Evolutionary conservation across 2,113 vertebrate genomes (phyloP), one percentile per base, ranked within the genome.

Genomic region (Tetrao urogallus): DNA sequence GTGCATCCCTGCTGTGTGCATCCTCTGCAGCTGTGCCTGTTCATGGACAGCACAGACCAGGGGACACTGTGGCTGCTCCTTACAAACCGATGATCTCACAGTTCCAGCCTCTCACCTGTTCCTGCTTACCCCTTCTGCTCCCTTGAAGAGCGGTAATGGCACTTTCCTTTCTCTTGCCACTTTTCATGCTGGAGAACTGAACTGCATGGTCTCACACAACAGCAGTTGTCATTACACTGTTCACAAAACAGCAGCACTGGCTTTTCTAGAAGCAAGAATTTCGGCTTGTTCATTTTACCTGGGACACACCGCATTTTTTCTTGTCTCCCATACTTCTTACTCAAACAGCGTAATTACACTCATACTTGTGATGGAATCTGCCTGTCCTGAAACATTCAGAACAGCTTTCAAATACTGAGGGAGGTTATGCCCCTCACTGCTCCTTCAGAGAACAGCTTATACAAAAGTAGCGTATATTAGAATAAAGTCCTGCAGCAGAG

Each of bases 1-100:
- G 32, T 61, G 86, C 4, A 0, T 36, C 40, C 43, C 40, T 6
- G 8, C 3, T 5, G 3, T 19, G 3, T 1, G 0, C 0, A 0
- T 4, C 36, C 21, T n/a, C 65, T 38, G 64, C 5, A 11, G 42
- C 0, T 1, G 1, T 14, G 14, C 48, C 52, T 42, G 19, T 8
- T 52, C 6, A 3, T 6, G 20, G 48, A 5, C 4, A 57, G 38
- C 25, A 48, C 5, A 5, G 28, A 27, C 1, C 2, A 13, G 75
- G 60, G 11, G 8, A 30, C 64, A n/a, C 60, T 73, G 14, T 28
- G 77, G 52, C 10, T 1, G 0, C 61, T n/a, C 22, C 4, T 15
- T 2, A 1, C 65, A 27, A 27, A 18, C 60, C 27, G 42, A 0
- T n/a, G 40, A 45, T 45, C 64, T 66, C 45, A 67, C 52, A 89